phyloP scores from a whole-genome alignment of 2,113 vertebrate genomes.

The Scolopax mira region DNA sequence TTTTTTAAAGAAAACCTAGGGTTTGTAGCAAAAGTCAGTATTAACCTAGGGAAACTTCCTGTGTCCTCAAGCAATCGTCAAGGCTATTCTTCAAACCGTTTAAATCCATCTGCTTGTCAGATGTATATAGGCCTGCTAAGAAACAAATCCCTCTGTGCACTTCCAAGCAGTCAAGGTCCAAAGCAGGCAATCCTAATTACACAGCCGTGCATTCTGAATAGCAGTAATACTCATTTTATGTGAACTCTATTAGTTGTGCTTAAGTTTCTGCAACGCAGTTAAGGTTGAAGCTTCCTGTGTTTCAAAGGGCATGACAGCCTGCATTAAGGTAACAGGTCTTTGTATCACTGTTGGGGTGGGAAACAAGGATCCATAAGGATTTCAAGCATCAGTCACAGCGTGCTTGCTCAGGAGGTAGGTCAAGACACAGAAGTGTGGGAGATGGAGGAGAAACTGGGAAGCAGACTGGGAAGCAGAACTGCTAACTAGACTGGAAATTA shows the following conservation, averaged over 20 bases:
- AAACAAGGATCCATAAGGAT: neutral
- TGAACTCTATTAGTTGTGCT: neutral
- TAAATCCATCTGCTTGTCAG: neutral
- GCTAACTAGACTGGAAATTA: neutral
- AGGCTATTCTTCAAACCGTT: neutral
- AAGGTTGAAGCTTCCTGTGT: neutral
- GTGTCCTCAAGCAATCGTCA: neutral
- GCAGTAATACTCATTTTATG: too few relatives aligned
- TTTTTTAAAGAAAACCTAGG: neutral
- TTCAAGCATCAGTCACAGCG: neutral
- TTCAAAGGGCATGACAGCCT: neutral
- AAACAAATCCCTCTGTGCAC: neutral
- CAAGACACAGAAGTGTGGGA: neutral
- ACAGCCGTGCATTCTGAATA: rapidly evolving
- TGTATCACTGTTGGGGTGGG: neutral
- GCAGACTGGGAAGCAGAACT: neutral
- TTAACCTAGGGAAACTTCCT: neutral
- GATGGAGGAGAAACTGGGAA: neutral
- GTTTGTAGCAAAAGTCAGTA: neutral
- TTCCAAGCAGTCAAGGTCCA: neutral
- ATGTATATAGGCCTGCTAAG: neutral
- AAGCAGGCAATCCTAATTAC: neutral
- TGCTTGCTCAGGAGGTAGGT: neutral
- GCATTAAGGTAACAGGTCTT: neutral
- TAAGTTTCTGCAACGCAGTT: neutral